Percentiles rank a stretch among this genome's conserved stretches.
phyloP scores from a whole-genome alignment of 2,113 vertebrate genomes.

The Talpa occidentalis region DNA sequence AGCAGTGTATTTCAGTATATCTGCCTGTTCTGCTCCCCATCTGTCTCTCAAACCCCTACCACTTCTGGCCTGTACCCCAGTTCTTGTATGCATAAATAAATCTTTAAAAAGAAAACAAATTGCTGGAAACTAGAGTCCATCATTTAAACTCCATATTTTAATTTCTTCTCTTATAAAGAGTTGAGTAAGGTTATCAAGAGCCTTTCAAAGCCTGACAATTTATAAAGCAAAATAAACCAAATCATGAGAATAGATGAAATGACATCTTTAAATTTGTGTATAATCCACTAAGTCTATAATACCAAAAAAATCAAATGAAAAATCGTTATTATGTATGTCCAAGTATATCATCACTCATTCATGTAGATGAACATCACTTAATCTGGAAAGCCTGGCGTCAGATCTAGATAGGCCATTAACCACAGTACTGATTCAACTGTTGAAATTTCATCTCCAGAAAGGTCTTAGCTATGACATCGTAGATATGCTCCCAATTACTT shows the following conservation, averaged over 20 bases:
- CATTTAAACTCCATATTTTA: too few species aligned
- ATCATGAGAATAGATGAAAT: background rate
- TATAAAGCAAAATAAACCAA: background rate
- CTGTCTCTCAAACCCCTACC: too few species aligned
- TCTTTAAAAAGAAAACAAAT: too few species aligned
- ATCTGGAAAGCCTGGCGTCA: background rate
- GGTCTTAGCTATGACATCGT: background rate
- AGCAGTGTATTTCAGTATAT: too few species aligned
- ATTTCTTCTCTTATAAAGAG: background rate
- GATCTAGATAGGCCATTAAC: background rate
- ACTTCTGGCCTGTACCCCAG: too few species aligned
- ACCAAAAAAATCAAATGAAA: background rate
- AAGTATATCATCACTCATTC: background rate
- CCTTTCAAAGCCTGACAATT: background rate
- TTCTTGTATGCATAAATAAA: too few species aligned
- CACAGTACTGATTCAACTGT: background rate
- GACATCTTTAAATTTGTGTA: background rate
- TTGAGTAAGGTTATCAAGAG: background rate
- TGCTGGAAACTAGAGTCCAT: background rate
- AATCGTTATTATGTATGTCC: background rate
- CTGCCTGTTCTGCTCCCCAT: too few species aligned
- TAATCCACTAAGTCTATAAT: background rate
- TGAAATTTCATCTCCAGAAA: constrained; percentile 53
- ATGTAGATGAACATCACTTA: background rate
- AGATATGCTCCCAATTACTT: background rate